Evolutionary conservation across 2,797 vertebrate species (phyloP).

Genomic region (Saxicola maurus): DNA sequence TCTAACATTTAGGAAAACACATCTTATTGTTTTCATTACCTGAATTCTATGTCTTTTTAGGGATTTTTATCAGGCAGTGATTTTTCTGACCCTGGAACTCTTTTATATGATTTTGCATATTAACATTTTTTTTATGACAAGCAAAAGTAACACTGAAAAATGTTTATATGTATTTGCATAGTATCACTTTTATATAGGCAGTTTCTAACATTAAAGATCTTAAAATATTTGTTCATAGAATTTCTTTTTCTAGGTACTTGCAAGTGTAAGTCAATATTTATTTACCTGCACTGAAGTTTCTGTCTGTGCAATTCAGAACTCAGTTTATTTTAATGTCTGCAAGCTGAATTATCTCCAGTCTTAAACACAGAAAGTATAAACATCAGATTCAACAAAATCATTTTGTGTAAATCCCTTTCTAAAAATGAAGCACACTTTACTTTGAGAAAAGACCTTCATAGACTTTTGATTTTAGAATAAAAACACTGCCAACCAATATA

Average conservation of each 20-base stretch:
- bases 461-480: not conserved
- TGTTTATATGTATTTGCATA: not conserved
- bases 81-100: not conserved
- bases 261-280: not conserved
- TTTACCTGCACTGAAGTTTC: not conserved
- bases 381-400: not conserved
- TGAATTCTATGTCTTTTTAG: not conserved
- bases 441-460: not conserved
- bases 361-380: not conserved
- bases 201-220: not conserved
- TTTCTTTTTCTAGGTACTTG: not conserved
- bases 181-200: not conserved
- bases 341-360: not conserved
- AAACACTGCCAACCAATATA: not conserved
- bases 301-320: not conserved
- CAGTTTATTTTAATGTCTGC: not conserved
- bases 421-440: not conserved
- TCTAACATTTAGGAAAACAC: not conserved
- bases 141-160: not conserved
- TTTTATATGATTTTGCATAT: not conserved
- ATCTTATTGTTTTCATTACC: not conserved
- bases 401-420: not conserved
- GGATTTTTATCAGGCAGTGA: not conserved
- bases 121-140: not conserved
- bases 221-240: not conserved